Conservation (phyloP, 2,888 invertebrate species). For the Nomada goodeniana region DNA sequence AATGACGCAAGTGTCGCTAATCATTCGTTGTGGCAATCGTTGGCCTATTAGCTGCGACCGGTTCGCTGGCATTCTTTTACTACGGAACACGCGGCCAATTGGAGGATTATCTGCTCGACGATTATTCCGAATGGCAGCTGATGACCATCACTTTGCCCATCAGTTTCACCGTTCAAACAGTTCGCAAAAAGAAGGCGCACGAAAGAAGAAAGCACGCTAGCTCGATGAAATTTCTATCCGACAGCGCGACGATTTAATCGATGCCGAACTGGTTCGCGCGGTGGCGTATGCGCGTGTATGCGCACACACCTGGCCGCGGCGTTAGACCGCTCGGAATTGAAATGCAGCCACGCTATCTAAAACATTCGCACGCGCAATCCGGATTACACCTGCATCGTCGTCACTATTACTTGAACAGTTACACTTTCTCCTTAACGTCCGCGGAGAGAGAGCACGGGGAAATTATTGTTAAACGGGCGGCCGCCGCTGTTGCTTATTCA, state of each 20-base stretch:
- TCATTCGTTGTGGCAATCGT: conserved; percentile 23
- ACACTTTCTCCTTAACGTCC: conserved; percentile 79
- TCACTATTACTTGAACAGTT: conserved; percentile 82
- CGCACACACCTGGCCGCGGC: conserved; percentile 15
- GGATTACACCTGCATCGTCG: conserved; percentile 82
- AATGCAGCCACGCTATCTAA: conserved; percentile 60
- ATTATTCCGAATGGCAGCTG: background rate
- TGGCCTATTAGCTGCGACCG: conserved; percentile 10
- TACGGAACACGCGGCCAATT: background rate
- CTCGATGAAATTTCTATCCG: conserved; percentile 13
- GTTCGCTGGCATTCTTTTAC: background rate
- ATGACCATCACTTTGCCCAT: too few species aligned
- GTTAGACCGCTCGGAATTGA: conserved; percentile 35
- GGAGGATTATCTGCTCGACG: conserved; percentile 3
- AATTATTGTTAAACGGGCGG: conserved; percentile 67
- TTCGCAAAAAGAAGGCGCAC: background rate
- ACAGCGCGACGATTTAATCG: too few species aligned
- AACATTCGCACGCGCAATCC: conserved; percentile 79
- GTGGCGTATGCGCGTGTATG: background rate
- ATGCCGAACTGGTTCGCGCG: too few species aligned
- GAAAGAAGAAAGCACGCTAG: background rate
- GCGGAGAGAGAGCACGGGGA: conserved; percentile 43
- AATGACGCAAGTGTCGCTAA: conserved; percentile 47
- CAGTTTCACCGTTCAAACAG: background rate
- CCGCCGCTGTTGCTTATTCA: conserved; percentile 48